Percentiles rank a stretch among this genome's conserved stretches.
Conservation (phyloP, 2,113 vertebrate species). For the Coptodon rendalli region DNA sequence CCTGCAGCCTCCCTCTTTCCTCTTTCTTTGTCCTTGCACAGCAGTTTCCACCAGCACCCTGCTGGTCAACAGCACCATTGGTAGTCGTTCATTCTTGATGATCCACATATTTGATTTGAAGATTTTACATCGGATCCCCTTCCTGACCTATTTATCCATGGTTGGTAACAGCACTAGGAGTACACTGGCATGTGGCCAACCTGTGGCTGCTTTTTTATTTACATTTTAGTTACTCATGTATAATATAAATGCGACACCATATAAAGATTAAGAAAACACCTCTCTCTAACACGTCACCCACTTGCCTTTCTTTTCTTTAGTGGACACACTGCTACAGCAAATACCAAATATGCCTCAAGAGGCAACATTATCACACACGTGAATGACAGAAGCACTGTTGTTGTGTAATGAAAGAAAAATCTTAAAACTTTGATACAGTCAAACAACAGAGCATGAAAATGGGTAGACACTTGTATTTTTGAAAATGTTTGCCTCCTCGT, state of each 20-base stretch:
- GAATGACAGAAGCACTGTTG: background rate
- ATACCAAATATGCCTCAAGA: background rate
- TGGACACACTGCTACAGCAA: background rate
- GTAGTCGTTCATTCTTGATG: background rate
- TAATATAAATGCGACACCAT: background rate
- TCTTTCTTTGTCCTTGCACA: background rate
- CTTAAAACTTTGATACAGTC: background rate
- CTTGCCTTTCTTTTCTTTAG: background rate
- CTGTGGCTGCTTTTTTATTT: background rate
- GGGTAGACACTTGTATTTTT: background rate
- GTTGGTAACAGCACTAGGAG: background rate
- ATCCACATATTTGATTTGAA: background rate
- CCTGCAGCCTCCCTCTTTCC: background rate
- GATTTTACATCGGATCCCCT: fast-evolving
- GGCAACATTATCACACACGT: background rate
- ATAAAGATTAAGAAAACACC: background rate
- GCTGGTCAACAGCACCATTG: background rate
- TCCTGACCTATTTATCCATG: background rate
- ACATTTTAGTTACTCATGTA: background rate
- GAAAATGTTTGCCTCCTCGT: background rate
- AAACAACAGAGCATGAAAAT: background rate
- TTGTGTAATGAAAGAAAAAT: background rate
- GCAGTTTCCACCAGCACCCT: background rate
- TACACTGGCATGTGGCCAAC: background rate
- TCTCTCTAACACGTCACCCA: background rate